Conservation (phyloP, 2,888 invertebrate genomes). For the Auanema freiburgensis region DNA sequence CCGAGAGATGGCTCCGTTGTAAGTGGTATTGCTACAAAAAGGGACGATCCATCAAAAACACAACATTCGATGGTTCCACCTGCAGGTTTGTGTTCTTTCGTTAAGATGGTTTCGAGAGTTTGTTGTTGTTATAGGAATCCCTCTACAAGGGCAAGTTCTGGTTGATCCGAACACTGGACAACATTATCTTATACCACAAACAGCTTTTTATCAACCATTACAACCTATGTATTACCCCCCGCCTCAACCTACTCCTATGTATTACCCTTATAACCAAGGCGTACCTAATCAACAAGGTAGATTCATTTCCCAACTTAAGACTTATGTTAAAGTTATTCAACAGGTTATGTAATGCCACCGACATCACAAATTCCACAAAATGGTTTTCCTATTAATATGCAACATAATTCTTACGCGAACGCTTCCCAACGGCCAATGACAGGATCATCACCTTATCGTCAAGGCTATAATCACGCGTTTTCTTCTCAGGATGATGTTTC, state of each 20-base stretch:
- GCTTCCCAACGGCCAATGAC: constrained; percentile 4
- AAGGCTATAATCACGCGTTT: constrained; percentile 6
- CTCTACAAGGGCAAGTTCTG: constrained; percentile 40
- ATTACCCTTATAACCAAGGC: constrained; percentile 29
- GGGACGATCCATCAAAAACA: constrained; percentile 13
- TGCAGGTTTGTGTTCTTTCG: constrained; percentile 6
- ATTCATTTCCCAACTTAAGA: no score
- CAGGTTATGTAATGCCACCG: constrained; percentile 17
- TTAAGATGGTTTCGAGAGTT: not conserved
- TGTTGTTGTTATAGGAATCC: constrained; percentile 33
- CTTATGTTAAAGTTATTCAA: no score
- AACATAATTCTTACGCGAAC: constrained; percentile 9
- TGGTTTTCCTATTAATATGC: constrained; percentile 16
- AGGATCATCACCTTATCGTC: constrained; percentile 15
- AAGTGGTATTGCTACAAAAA: constrained; percentile 11
- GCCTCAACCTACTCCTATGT: constrained; percentile 32
- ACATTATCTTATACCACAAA: constrained; percentile 44
- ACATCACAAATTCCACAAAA: constrained; percentile 12
- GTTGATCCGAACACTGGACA: constrained; percentile 45
- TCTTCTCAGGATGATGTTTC: constrained; percentile 15
- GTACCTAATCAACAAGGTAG: not conserved
- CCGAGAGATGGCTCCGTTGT: constrained; percentile 9
- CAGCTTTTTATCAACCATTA: constrained; percentile 38
- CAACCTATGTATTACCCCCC: constrained; percentile 43
- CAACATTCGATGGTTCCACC: constrained; percentile 10